Evolutionary conservation across 2,797 vertebrate genomes (phyloP).

Genomic region (Myripristis murdjan): DNA sequence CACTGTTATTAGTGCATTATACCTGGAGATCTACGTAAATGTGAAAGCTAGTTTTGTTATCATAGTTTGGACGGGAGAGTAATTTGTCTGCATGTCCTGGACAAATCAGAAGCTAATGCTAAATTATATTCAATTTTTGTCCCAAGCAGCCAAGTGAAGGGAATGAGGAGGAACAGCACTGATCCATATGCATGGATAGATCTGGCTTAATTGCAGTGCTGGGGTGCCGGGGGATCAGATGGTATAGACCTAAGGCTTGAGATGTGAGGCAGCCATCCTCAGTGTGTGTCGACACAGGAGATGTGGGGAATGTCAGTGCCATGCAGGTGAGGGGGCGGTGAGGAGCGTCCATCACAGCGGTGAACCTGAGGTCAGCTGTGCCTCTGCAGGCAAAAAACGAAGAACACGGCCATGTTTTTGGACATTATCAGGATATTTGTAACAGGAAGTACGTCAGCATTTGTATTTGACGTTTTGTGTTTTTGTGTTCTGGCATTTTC

Average conservation of each 20-base stretch:
- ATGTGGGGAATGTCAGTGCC: constrained; percentile 20
- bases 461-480: no score
- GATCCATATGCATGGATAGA: constrained; percentile 64
- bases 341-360: constrained; percentile 2
- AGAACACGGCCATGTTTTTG: no score
- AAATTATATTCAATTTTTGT: constrained; percentile 25
- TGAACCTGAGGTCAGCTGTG: constrained; percentile 36
- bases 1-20: constrained; percentile 28
- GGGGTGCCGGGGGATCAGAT: constrained; percentile 45
- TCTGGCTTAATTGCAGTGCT: constrained; percentile 60
- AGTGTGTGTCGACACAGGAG: constrained; percentile 26
- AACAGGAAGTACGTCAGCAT: no score
- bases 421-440: no score
- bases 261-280: constrained; percentile 26
- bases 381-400: no score
- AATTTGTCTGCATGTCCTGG: constrained; percentile 11
- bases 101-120: constrained; percentile 44
- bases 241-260: constrained; percentile 34
- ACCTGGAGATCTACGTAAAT: constrained; percentile 32
- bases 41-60: constrained; percentile 7
- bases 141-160: constrained; percentile 32
- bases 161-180: constrained; percentile 52
- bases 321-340: constrained; percentile 3
- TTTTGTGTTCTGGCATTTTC: no score
- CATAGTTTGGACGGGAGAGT: constrained; percentile 4